Base-by-base conservation (phyloP, 1,140 invertebrate genomes). In the Cheumatopsyche charites region DNA sequence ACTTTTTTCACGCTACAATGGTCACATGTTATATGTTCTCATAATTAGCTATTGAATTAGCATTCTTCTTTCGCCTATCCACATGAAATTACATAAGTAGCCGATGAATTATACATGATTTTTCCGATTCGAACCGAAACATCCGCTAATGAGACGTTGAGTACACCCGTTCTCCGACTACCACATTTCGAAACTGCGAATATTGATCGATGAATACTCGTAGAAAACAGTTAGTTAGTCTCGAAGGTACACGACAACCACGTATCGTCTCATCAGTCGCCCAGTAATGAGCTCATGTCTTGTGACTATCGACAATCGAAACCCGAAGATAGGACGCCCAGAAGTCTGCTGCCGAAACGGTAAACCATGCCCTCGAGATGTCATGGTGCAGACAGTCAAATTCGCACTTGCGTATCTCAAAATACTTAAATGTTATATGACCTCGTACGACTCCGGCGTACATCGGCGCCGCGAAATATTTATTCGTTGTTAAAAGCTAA, bases 171-270 rank as follows among this genome's bases (percentile, higher is more conserved):
- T 58, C 21, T 12, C 25, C 55, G 1, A 23, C 55, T 19, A 19
- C 21, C 21, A 15, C 62, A 63, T 42, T 63, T 63, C 62, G 62
- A 42, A 63, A 41, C 26, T 5, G 19, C 62, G 12, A 41, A 63
- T 66, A 66, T 66, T 47, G 43, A 66, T 47, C 43, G 63, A 66
- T 66, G 63, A 43, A 66, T 47, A 15, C 29, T 3, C 29, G 15
- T 47, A 41, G 42, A 47, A 66, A 47, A 66, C 63, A 66, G 63
- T 66, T 66, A 66, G 62, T 43, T 23, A 58, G 9, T 23, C 19
- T 13, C 17, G 4, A 25, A 25, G 4, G 23, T 6, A 58, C 21
- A 25, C 21, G 21, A 12, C 55, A 17, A 21, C 25, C 11, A 52
- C 15, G 47, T 7, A 15, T 19, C 15, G 55, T 21, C 21, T 23